Percentiles rank a stretch among this genome's conserved stretches.
phyloP scores from a whole-genome alignment of 37 sponge, comb jelly and placozoan species.

The Corticium candelabrum region DNA sequence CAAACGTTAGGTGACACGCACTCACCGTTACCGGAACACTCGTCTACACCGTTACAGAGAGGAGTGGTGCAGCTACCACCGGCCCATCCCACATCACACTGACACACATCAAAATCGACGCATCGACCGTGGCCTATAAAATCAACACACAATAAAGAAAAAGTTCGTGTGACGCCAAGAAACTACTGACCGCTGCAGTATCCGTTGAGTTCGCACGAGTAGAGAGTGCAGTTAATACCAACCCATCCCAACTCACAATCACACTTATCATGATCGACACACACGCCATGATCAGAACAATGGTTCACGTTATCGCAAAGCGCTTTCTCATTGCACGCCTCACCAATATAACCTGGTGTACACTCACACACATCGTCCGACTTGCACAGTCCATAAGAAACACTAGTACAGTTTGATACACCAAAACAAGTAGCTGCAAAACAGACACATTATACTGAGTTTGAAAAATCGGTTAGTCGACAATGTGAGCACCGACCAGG shows the following conservation, averaged over 20 bases:
- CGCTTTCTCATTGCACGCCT: not conserved
- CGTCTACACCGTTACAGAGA: not conserved
- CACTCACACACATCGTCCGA: not conserved
- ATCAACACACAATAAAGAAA: too few species aligned
- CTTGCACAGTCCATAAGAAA: not conserved
- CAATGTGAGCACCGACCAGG: too few species aligned
- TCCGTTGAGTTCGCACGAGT: not conserved
- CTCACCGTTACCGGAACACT: not conserved
- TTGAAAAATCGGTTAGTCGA: too few species aligned
- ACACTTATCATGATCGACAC: not conserved
- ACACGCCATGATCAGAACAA: not conserved
- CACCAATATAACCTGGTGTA: not conserved
- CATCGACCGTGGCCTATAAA: not conserved
- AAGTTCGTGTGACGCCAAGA: too few species aligned
- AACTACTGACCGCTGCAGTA: constrained; percentile 5
- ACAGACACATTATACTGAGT: not conserved
- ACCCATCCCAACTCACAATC: not conserved
- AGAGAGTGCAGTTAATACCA: not conserved
- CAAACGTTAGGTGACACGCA: not conserved
- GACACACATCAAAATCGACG: not conserved
- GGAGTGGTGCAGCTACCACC: not conserved
- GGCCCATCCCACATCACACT: not conserved
- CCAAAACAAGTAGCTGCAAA: constrained; percentile 2
- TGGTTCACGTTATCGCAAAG: not conserved
- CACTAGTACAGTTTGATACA: not conserved